Evolutionary conservation across 2,888 invertebrate species (phyloP), one percentile per base, ranked within the genome.

Genomic region (Melanargia galathea): DNA sequence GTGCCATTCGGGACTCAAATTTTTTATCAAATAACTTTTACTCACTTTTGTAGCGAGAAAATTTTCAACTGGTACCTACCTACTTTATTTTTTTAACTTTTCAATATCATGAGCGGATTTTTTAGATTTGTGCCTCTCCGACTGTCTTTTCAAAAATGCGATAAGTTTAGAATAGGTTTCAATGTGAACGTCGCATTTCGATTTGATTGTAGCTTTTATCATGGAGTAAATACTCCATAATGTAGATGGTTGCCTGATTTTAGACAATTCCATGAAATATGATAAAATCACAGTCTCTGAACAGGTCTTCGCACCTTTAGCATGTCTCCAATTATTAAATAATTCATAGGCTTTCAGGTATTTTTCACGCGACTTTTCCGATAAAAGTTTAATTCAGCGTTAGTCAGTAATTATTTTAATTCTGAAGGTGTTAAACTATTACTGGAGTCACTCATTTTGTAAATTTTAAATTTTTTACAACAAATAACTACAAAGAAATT

Each of bases 211-310:
- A 1, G 35, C 35, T 35, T 35, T 35, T 35, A 35, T 4, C 35
- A 35, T 35, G 35, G 35, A 35, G n/a, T 35, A 35, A 35, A 35
- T 35, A 35, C 35, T 35, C 35, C 35, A 35, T n/a, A 35, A 35
- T 13, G 35, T 35, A n/a, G 35, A 35, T 13, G 35, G 35, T 35
- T 35, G 35, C 35, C 35, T 35, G 10, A 13, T 35, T 35, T 35
- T 13, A 35, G 35, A 35, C 13, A 35, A 35, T 13, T 35, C 35
- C 35, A 35, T 35, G 35, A 35, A 35, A 35, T 35, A 35, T 35
- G 11, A 35, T 35, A 35, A 35, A 35, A 35, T 13, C n/a, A 35
- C 35, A 35, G 3, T 35, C 35, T 35, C 35, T 13, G 35, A 35
- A n/a, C 35, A 35, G 35, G 13, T 35, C n/a, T n/a, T n/a, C n/a